Evolutionary conservation across 2,888 invertebrate genomes (phyloP), one percentile per base, ranked within the genome.

Genomic region (Chaitophorus viminalis): DNA sequence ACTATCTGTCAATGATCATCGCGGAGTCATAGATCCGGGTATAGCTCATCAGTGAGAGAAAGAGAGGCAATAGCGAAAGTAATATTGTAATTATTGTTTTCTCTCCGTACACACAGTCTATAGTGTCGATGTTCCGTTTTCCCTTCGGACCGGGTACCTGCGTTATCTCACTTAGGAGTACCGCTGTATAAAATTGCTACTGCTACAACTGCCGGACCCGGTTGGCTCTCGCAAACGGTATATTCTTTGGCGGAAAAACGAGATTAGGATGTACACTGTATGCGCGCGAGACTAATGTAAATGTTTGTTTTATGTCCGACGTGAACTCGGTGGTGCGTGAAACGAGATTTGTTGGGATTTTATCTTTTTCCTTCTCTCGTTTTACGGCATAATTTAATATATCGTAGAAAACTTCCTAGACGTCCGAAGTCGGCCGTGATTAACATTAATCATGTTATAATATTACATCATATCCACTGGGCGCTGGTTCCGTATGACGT

Each of bases 51-150:
- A 46, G 11, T 1, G 46, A 5, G 46, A 46, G 46, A 14, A 14
- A 46, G 14, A 46, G 14, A 46, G 11, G 9, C 11, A 68, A 68
- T 68, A 29, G 11, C 68, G 25, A 68, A n/a, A 68, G 29, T 29
- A 79, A 65, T 79, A 78, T 78, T 78, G 33, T 60, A 79, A 79
- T 60, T 36, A 65, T 79, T 79, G 60, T 79, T 79, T 79, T 79
- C 11, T 65, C n/a, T n/a, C 31, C 68, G 33, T 17, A 36, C 65
- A 36, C 65, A 21, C 46, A 14, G 18, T 31, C 77, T 25, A 25
- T 36, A 4, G 5, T 5, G 25, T 60, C 29, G n/a, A n/a, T n/a
- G n/a, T 29, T 5, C 39, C 29, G 11, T 6, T 72, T 6, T 72
- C 72, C 29, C 29, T 39, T 81, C 46, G 39, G n/a, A 81, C 29